Percentiles rank a stretch among this genome's conserved stretches.
Conservation (phyloP, 2,888 invertebrate species). For the Megalurothrips usitatus region DNA sequence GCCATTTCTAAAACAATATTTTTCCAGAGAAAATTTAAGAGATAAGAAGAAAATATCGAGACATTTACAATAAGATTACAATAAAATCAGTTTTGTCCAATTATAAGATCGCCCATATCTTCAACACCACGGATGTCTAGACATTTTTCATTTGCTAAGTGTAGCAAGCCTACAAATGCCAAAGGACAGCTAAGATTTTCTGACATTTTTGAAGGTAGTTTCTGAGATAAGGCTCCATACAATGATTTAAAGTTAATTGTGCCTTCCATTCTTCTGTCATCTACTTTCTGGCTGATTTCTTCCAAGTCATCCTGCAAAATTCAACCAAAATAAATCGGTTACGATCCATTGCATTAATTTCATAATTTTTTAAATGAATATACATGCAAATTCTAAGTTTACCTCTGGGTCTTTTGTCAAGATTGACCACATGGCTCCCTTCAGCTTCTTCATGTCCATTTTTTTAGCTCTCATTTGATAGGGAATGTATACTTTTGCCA, state of each 20-base stretch:
- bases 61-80: not conserved
- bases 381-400: not conserved
- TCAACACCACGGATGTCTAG: conserved; percentile 53
- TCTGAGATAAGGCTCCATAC: conserved; percentile 55
- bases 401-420: conserved; percentile 46
- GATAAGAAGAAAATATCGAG: not conserved
- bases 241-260: conserved; percentile 54
- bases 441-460: conserved; percentile 79
- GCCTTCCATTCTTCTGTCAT: conserved; percentile 43
- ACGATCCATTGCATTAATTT: not conserved
- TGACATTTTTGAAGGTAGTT: conserved; percentile 58
- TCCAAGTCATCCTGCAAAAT: conserved; percentile 33
- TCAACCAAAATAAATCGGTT: conserved; percentile 30
- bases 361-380: not conserved
- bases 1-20: too few relatives aligned
- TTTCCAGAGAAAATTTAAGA: too few relatives aligned
- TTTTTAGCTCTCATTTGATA: conserved; percentile 81
- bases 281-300: conserved; percentile 41
- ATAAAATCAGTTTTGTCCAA: conserved; percentile 37
- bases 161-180: conserved; percentile 74
- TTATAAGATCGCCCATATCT: conserved; percentile 53
- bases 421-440: conserved; percentile 67
- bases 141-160: conserved; percentile 77
- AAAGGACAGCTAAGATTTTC: conserved; percentile 72
- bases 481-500: conserved; percentile 66